Conservation (phyloP, 2,113 vertebrate species). For the Synchiropus splendidus region DNA sequence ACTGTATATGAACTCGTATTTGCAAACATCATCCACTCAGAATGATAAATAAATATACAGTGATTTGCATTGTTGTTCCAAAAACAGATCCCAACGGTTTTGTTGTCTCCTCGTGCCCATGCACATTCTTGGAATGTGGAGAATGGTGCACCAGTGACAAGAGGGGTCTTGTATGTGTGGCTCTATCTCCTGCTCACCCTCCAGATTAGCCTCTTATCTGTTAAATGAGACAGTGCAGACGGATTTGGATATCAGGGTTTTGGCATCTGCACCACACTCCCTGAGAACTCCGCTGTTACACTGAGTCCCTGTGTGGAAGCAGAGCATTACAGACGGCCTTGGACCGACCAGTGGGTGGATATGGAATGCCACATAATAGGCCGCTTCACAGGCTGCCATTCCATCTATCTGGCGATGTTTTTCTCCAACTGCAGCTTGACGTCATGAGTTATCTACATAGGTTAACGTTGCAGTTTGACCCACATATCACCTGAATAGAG, state of each 20-base stretch:
- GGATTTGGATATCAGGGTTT: constrained; percentile 56
- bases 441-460: neutral
- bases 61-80: constrained; percentile 22
- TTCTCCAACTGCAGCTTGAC: constrained; percentile 9
- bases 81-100: constrained; percentile 30
- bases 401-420: constrained; percentile 12
- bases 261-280: constrained; percentile 37
- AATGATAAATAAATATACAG: constrained; percentile 26
- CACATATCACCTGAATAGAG: constrained; percentile 37
- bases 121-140: constrained; percentile 55
- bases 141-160: constrained; percentile 49
- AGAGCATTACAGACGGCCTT: constrained; percentile 46
- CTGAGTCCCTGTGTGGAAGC: constrained; percentile 37
- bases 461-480: constrained; percentile 9
- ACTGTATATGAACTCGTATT: too few species aligned
- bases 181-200: constrained; percentile 52
- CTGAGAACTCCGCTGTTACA: constrained; percentile 38
- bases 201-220: constrained; percentile 63
- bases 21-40: constrained; percentile 10
- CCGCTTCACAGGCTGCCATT: constrained; percentile 33
- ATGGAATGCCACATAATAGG: constrained; percentile 32
- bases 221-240: constrained; percentile 61
- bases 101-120: constrained; percentile 50
- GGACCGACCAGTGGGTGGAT: constrained; percentile 47
- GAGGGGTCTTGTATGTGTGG: constrained; percentile 51